Evolutionary conservation across 2,888 invertebrate genomes (phyloP), one percentile per base, ranked within the genome.

Genomic region (Diaphora mendica): DNA sequence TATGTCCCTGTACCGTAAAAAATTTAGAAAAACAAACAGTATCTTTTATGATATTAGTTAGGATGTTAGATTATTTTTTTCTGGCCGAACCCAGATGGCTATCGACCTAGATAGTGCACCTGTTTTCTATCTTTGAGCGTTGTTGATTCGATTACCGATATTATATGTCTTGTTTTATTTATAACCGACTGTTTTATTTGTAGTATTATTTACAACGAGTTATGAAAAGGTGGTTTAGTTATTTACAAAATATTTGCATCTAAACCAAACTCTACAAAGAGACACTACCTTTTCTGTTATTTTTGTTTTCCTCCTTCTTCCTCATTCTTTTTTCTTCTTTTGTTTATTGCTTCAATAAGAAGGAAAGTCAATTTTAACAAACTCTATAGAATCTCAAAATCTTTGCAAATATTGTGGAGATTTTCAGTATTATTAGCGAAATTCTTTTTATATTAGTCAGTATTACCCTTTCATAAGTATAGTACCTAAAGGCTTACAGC

Each of bases 31-130:
- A 62, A 62, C 30, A 62, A 8, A 62, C 62, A 30, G 20, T 15
- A 13, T 3, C 1, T 2, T 17, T 17, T 17, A 30, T 30, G 17
- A 26, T 30, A 62, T 62, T 62, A 30, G 30, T 30, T 62, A 59
- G 3, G 59, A 39, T 70, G 30, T 59, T 68, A 2, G 33, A 7
- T 15, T 42, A 17, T 23, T 30, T 72, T 73, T 59, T 13, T 42
- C 65, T 64, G 39, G n/a, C 64, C 42, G 17, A 42, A 15, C 35
- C 71, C 71, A 75, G 71, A 71, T 75, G 71, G 51, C 39, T 55
- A 23, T 5, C 35, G 75, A 72, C 75, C 69, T 71, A 69, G 44
- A 71, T 72, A 44, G 13, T 59, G n/a, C 68, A 75, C 68, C 75
- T 75, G 75, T 68, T 74, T 68, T 68, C 20, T 71, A 39, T 65